Evolutionary conservation across 37 sponge, comb jelly and placozoan genomes (phyloP).

Genomic region (Halisarca cf. caerulea): DNA sequence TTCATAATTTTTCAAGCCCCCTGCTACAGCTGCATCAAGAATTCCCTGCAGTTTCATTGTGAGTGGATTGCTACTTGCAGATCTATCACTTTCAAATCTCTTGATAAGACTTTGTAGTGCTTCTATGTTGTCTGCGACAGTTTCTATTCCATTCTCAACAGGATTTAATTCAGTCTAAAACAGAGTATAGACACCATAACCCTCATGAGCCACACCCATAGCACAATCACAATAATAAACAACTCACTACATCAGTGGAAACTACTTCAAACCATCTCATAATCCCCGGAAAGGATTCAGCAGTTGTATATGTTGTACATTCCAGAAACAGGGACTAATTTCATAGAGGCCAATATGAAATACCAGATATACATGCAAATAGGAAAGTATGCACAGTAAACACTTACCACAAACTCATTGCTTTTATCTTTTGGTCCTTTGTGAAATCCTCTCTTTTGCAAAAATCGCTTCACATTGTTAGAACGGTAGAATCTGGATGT

Average conservation of each 20-base stretch:
- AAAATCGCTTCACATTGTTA: slow-evolving; percentile 67
- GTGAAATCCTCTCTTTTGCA: slow-evolving; percentile 70
- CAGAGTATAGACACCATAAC: too few relatives aligned
- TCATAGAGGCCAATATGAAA: background rate
- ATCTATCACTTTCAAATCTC: slow-evolving; percentile 39
- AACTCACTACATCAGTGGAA: slow-evolving; percentile 55
- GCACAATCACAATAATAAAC: too few relatives aligned
- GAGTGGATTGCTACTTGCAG: slow-evolving; percentile 70
- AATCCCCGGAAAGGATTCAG: slow-evolving; percentile 73
- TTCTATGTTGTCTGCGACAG: slow-evolving; percentile 60
- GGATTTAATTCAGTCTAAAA: slow-evolving; percentile 69
- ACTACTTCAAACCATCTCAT: slow-evolving; percentile 85
- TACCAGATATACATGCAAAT: background rate
- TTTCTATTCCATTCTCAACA: slow-evolving; percentile 78
- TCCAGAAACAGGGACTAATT: slow-evolving; percentile 72
- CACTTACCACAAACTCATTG: slow-evolving; percentile 77
- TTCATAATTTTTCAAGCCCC: slow-evolving; percentile 81
- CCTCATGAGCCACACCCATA: too few relatives aligned
- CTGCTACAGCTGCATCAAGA: slow-evolving; percentile 86
- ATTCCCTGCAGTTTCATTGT: slow-evolving; percentile 86
- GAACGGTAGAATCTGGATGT: slow-evolving; percentile 56
- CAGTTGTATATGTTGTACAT: slow-evolving; percentile 64
- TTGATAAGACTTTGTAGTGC: slow-evolving; percentile 54
- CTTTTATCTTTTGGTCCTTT: slow-evolving; percentile 67
- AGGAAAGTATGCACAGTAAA: background rate